Base-by-base conservation (phyloP, 2,797 vertebrate genomes). In the Pangasius sanitwongsei region DNA sequence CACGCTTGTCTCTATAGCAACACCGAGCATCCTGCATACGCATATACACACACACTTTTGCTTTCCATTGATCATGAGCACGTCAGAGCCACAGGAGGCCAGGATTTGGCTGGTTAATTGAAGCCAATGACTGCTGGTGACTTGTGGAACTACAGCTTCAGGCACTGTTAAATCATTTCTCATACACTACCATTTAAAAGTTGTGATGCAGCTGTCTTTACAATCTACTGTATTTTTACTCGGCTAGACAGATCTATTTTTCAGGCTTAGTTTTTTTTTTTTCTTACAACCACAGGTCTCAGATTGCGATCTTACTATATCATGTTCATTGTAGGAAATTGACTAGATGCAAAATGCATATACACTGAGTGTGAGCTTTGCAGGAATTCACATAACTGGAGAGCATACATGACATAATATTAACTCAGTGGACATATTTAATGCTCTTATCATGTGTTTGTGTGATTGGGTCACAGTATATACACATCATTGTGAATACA, bases 1-100 rank as follows among this genome's bases (percentile, higher is more conserved):
- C 96, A 95, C 3, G 0, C 93, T 92, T 91, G 93, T 96, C 93
- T 93, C 96, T 94, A 96, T 97, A 93, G 96, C 94, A 96, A 96
- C 96, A 94, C 91, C 91, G 92, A 92, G 92, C 90, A 89, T 90
- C 89, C 85, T 78, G 82, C 84, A 77, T 80, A 81, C 77, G 70
- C 37, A 81, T 34, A 70, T 31, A 85, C 55, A 85, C 83, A 82
- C 82, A 50, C 80, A 70, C 37, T 82, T 86, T 87, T 85, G 16
- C 65, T 88, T 57, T 89, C 75, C 81, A 86, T 88, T 91, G 86
- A 88, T 91, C 83, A 77, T 74, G 77, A 90, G 87, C 28, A 50
- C 15, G 37, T 86, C 37, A 55, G 61, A 80, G 44, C 59, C 75
- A 81, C 65, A 67, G 16, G 61, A 65, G 6, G 48, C 41, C 86